phyloP scores from a whole-genome alignment of 2,113 vertebrate genomes.

The Smithornis capensis region DNA sequence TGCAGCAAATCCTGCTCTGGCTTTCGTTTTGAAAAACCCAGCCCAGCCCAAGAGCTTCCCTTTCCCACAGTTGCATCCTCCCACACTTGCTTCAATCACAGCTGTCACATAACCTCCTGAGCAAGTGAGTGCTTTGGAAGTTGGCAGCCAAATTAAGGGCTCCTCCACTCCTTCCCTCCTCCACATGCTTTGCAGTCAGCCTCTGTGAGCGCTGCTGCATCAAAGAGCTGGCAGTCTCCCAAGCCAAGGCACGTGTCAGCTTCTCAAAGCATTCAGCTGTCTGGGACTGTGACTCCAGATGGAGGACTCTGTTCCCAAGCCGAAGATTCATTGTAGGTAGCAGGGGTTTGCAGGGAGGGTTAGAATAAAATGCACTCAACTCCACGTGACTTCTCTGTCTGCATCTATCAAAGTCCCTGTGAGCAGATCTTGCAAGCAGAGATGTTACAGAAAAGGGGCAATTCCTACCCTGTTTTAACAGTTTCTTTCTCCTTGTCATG shows the following conservation, averaged over 20 bases:
- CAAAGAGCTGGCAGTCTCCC: conserved; percentile 41
- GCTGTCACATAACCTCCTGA: conserved; percentile 35
- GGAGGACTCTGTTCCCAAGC: conserved; percentile 31
- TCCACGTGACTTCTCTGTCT: background rate
- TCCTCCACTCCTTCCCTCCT: conserved; percentile 57
- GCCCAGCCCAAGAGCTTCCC: conserved; percentile 8
- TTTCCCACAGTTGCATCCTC: conserved; percentile 34
- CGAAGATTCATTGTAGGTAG: conserved; percentile 6
- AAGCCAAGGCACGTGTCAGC: background rate
- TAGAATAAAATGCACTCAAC: background rate
- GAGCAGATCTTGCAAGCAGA: background rate
- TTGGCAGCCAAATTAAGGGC: conserved; percentile 64
- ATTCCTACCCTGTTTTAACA: background rate
- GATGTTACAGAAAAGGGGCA: background rate
- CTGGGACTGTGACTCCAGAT: conserved; percentile 12
- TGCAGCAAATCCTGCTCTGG: background rate
- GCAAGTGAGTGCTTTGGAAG: conserved; percentile 39
- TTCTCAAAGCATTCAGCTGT: conserved; percentile 50
- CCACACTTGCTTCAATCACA: conserved; percentile 32
- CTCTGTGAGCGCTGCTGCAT: conserved; percentile 24
- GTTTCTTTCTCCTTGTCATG: background rate
- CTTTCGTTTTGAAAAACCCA: conserved; percentile 22
- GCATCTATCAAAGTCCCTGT: background rate
- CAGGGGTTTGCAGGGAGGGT: background rate
- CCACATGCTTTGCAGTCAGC: conserved; percentile 52